A percentile compares a stretch with the other conserved stretches of the same genome.
phyloP scores from a whole-genome alignment of 2,113 vertebrate genomes.

The Caretta caretta region DNA sequence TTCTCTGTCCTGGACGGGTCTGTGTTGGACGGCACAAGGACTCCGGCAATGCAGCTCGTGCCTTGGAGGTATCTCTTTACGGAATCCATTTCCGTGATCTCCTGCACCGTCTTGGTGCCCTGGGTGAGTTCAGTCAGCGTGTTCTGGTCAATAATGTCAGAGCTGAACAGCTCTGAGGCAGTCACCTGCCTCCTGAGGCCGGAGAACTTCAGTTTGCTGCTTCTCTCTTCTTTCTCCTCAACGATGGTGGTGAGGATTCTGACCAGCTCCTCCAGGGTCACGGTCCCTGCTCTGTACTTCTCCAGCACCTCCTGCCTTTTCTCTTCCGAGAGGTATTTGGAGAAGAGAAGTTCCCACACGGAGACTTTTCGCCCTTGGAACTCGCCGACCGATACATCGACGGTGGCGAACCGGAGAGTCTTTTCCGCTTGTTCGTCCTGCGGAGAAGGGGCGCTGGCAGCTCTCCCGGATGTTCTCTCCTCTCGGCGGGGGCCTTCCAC shows the following conservation, averaged over 20 bases:
- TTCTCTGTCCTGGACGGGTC: not conserved
- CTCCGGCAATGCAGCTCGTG: slow-evolving; percentile 26
- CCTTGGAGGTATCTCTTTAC: slow-evolving; percentile 69
- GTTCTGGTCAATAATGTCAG: slow-evolving; percentile 81
- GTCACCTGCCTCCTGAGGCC: slow-evolving; percentile 85
- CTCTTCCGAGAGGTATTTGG: slow-evolving; percentile 76
- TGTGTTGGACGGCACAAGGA: slow-evolving; percentile 50
- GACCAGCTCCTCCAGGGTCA: slow-evolving; percentile 67
- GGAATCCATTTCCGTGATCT: slow-evolving; percentile 51
- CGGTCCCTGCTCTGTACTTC: slow-evolving; percentile 49
- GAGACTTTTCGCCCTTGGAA: slow-evolving; percentile 74
- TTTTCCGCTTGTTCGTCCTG: not conserved
- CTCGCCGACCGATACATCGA: not conserved
- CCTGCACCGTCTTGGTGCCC: slow-evolving; percentile 51
- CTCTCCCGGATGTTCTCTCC: no score
- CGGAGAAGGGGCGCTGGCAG: no score
- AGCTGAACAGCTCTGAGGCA: slow-evolving; percentile 58
- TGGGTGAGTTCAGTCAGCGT: slow-evolving; percentile 40
- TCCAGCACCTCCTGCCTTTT: slow-evolving; percentile 75
- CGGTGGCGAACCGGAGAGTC: not conserved
- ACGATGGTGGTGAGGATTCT: slow-evolving; percentile 32
- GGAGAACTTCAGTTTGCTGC: slow-evolving; percentile 83
- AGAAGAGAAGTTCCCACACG: slow-evolving; percentile 80
- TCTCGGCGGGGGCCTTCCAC: not conserved
- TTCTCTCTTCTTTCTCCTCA: slow-evolving; percentile 47